Base-by-base conservation (phyloP, 2,797 vertebrate species). In the Nyctibius grandis region DNA sequence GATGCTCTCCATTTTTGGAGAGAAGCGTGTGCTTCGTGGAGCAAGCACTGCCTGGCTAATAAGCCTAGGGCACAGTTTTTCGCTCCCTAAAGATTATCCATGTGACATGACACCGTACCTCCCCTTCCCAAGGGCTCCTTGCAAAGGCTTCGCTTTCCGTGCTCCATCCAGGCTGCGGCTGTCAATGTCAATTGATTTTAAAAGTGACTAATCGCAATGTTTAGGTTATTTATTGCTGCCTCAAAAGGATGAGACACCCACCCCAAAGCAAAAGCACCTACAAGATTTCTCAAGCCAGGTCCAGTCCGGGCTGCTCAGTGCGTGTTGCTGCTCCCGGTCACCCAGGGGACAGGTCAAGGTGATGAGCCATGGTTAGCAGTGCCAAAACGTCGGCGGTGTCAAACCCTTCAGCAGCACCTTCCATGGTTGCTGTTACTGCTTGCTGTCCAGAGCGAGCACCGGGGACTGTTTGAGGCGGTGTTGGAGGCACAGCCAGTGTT, bases 21-120 rank as follows among this genome's bases (percentile, higher is more conserved):
- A 33, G 50, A 91, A 53, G 21, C 0, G 0, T 33, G 34, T 36
- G 33, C 22, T 65, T 69, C 0, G 0, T 53, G 53, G 61, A 81
- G 64, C 65, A 75, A 45, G 25, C 18, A 5, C n/a, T 53, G 64
- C 38, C 18, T 34, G 29, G 47, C 33, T 88, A 5, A 50, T 19
- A 34, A 63, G 47, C 22, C 44, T n/a, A 28, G 78, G 36, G 26
- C 45, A 11, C 1, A 22, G 47, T 12, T 63, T 86, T 51, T 73
- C 53, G 2, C 48, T 73, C 65, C 44, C 51, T n/a, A 13, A 29
- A 48, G 65, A 9, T 36, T 12, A 48, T 12, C 61, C 26, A 20
- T 22, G 19, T 78, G 84, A 36, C 12, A 2, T 9, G 15, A n/a
- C 15, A 12, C 31, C 15, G 11, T 36, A 38, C 21, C 6, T 59